Base-by-base conservation (phyloP, 2,797 vertebrate genomes). In the Nasua narica region DNA sequence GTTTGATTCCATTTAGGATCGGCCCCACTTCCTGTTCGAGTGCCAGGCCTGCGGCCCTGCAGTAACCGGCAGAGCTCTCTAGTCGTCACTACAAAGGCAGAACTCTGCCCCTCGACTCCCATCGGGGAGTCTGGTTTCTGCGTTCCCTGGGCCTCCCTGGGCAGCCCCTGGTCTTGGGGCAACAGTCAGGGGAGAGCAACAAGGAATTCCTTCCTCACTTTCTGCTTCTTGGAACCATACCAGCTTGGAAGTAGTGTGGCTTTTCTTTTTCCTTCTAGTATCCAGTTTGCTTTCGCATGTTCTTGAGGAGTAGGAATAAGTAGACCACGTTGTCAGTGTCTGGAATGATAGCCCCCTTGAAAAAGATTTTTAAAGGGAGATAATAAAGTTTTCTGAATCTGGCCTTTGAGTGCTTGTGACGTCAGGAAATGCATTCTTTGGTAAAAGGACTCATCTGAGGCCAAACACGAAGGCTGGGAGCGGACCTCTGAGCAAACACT, bases 1-100 rank as follows among this genome's bases (percentile, higher is more conserved):
- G 96, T 97, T 91, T 96, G 92, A 94, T 95, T 96, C 91, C 96
- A n/a, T 92, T 94, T 94, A 95, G 92, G 56, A 25, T 95, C 95
- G 95, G 96, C 95, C 95, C 86, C 50, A 23, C 67, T 93, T 95
- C 37, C 88, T 70, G 83, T 62, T 94, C 94, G 29, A 82, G 89
- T 86, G 69, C 92, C 88, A 95, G 94, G 58, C 85, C 87, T 32
- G 29, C 0, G 13, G 91, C 85, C 88, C 69, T 35, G 18, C 46
- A n/a, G 37, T 83, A 29, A 25, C 43, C 56, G 93, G 69, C 81
- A 84, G 77, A 78, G 48, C 60, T 40, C 85, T 74, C 82, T 87
- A 19, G 67, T 67, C 35, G 1, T 67, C 67, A 32, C 74, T 93
- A 37, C 67, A 84, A 67, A 97, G 93, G 40, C 62, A 50, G 88